Base-by-base conservation (phyloP, 2,888 invertebrate species). In the Agonopterix alstromeriana region DNA sequence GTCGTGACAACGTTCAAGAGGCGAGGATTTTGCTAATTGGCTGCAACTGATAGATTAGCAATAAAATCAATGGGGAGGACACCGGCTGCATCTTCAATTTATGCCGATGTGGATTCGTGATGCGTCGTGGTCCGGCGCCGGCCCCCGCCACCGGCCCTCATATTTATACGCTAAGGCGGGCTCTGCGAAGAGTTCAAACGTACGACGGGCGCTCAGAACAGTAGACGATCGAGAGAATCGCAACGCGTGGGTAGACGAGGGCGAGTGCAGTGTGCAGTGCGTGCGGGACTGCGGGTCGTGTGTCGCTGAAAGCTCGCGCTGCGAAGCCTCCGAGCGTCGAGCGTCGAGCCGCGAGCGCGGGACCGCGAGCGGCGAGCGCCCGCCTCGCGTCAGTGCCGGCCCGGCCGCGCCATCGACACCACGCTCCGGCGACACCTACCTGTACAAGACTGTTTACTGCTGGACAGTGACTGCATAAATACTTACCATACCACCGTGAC, bases 241-340 rank as follows among this genome's bases (percentile, higher is more conserved):
- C 81, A 81, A 74, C 81, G 82, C 79, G 83, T 80, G 81, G 82
- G 77, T 82, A 81, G 48, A 79, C 79, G 75, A 79, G 79, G 83
- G 82, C 84, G 83, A 87, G 86, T 87, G 88, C 87, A 87, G 86
- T 87, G 88, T 88, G 87, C 87, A 86, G 86, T 85, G 86, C 85
- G 85, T 83, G 78, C 78, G 78, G 80, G 11, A 43, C 46, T 45
- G 43, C 51, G 45, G 38, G 42, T 78, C 79, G 75, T 80, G 84
- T 83, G 81, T 80, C 71, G 82, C 86, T 85, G 86, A 87, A 86
- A 87, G 86, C 86, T 86, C 80, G 81, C 76, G 84, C 82, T 68
- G 81, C 78, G 81, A 81, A 87, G 86, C 85, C 86, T 87, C 78
- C 84, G n/a, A n/a, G n/a, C n/a, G n/a, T n/a, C n/a, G n/a, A n/a